Percentiles rank a stretch among this genome's conserved stretches.
Evolutionary conservation across 2,113 vertebrate species (phyloP).

Genomic region (Macaca nemestrina): DNA sequence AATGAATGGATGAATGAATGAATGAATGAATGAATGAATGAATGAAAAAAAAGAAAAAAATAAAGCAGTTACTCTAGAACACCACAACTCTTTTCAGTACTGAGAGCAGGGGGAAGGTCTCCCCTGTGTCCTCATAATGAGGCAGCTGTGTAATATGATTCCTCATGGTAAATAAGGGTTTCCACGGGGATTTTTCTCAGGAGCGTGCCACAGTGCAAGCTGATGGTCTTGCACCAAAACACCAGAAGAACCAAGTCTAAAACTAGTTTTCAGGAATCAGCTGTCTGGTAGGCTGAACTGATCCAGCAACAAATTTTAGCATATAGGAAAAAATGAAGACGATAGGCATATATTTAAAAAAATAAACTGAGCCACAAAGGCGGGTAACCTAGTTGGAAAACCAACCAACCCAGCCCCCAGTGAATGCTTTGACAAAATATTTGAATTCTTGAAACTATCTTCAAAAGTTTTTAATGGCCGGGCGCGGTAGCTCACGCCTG

Average conservation of each 20-base stretch:
- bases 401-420: neutral
- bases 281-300: neutral
- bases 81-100: neutral
- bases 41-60: neutral
- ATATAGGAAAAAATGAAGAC: neutral
- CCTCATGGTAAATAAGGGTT: neutral
- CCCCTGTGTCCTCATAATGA: slow-evolving; percentile 6
- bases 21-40: no score
- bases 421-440: neutral
- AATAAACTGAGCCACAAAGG: neutral
- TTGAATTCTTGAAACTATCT: slow-evolving; percentile 9
- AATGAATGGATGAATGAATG: no score
- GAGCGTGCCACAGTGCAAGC: neutral
- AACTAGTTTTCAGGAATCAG: neutral
- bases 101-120: neutral
- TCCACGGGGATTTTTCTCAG: neutral
- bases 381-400: neutral
- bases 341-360: neutral
- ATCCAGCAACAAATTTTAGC: neutral
- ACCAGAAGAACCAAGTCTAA: neutral
- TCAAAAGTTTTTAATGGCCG: neutral
- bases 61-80: neutral
- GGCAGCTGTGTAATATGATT: neutral
- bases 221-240: neutral
- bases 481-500: no score